phyloP scores from a whole-genome alignment of 2,888 invertebrate species.

The Toxonevra muliebris region DNA sequence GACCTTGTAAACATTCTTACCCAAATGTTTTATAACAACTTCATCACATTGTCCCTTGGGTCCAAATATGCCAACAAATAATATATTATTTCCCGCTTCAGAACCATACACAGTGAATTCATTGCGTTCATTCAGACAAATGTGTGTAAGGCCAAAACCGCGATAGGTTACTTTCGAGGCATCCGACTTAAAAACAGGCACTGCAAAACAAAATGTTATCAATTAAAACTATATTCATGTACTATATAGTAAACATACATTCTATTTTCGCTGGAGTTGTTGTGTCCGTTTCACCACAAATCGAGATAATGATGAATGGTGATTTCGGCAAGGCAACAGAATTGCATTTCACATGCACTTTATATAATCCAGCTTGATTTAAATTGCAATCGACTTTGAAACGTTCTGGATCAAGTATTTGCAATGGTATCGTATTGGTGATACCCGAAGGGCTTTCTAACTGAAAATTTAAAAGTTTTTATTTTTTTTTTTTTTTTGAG shows the following conservation, averaged over 20 bases:
- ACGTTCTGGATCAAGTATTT: constrained; percentile 58
- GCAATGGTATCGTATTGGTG: constrained; percentile 43
- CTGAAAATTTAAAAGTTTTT: constrained; percentile 28
- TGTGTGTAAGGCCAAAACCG: constrained; percentile 55
- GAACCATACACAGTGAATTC: constrained; percentile 62
- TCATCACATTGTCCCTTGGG: constrained; percentile 97
- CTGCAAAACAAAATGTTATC: constrained; percentile 40
- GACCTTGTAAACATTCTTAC: constrained; percentile 89
- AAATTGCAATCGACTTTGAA: constrained; percentile 51
- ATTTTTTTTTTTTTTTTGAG: neutral
- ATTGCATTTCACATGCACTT: constrained; percentile 61
- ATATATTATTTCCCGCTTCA: constrained; percentile 82
- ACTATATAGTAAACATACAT: constrained; percentile 28
- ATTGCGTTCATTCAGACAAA: constrained; percentile 57
- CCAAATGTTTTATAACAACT: constrained; percentile 90
- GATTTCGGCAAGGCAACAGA: constrained; percentile 57
- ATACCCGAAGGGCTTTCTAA: constrained; percentile 58
- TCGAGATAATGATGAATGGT: constrained; percentile 59
- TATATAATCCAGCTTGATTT: constrained; percentile 56
- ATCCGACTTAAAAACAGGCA: constrained; percentile 55
- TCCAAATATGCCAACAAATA: constrained; percentile 94
- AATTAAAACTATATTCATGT: too few species aligned
- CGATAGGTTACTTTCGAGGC: constrained; percentile 55
- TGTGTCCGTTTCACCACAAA: constrained; percentile 47
- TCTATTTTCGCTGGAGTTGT: constrained; percentile 34